These are phyloP conservation scores for Phorcus lineatus DNA, from an alignment of 2,888 invertebrate genomes.

Conservation along the genomic window DNA sequence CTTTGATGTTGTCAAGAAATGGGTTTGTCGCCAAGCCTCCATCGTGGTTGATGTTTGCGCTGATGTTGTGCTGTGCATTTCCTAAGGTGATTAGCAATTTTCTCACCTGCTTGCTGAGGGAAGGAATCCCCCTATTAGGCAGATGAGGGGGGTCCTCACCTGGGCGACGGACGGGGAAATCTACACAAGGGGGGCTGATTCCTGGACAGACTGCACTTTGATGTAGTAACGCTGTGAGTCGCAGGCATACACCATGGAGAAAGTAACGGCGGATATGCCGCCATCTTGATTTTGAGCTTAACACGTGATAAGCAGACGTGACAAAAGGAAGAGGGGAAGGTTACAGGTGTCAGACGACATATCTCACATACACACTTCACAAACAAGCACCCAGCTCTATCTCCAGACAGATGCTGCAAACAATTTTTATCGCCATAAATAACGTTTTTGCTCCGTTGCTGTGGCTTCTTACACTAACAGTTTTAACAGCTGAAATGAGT, in stretches of 20 bases:
- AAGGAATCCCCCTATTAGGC: background rate
- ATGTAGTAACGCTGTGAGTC: background rate
- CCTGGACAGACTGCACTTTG: background rate
- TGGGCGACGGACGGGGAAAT: background rate
- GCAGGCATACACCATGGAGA: background rate
- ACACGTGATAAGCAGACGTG: background rate
- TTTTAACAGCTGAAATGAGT: no score
- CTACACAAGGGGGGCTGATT: no score
- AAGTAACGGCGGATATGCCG: background rate
- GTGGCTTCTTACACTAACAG: no score
- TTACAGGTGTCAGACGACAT: background rate
- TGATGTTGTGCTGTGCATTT: background rate
- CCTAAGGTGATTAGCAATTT: background rate
- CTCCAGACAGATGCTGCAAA: no score
- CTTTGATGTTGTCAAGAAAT: slow-evolving; percentile 5
- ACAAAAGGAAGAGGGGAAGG: background rate
- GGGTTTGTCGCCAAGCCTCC: background rate
- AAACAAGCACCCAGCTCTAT: no score
- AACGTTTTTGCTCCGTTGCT: no score
- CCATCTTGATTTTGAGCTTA: background rate
- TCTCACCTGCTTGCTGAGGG: background rate
- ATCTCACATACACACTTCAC: no score
- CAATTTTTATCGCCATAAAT: no score
- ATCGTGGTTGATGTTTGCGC: background rate
- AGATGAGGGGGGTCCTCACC: background rate